Evolutionary conservation across 2,888 invertebrate species (phyloP).

Genomic region (Ormyrus labotus): DNA sequence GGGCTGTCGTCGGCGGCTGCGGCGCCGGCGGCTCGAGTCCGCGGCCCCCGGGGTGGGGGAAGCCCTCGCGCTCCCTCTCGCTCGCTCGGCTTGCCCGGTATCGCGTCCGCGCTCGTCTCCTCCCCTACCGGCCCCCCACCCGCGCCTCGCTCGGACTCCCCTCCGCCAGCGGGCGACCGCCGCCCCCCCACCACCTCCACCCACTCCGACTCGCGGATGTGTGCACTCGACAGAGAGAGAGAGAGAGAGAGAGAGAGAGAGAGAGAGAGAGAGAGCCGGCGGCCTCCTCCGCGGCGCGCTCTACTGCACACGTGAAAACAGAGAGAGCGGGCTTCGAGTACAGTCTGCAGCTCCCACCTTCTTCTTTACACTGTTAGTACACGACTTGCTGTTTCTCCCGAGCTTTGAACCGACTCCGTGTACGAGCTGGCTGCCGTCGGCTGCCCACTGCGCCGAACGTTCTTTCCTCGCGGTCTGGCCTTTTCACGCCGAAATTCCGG

Average conservation of each 20-base stretch:
- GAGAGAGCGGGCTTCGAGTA: slow-evolving; percentile 7
- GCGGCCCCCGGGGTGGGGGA: slow-evolving; percentile 3
- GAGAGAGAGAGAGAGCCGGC: slow-evolving; percentile 35
- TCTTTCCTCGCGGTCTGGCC: too few relatives aligned
- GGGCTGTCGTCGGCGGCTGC: slow-evolving; percentile 55
- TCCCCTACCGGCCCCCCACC: slow-evolving; percentile 48
- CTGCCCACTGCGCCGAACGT: not conserved
- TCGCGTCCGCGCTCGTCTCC: slow-evolving; percentile 61
- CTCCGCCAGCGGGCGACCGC: not conserved
- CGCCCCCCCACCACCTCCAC: not conserved
- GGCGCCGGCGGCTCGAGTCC: slow-evolving; percentile 17
- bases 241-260: slow-evolving; percentile 1
- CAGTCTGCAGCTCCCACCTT: not conserved
- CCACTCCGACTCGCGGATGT: not conserved
- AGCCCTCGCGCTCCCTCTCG: slow-evolving; percentile 12
- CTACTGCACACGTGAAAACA: slow-evolving; percentile 40
- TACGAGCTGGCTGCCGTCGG: slow-evolving; percentile 34
- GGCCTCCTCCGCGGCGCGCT: slow-evolving; percentile 46
- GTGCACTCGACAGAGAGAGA: not conserved
- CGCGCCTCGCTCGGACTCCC: not conserved
- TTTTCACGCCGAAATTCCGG: too few relatives aligned
- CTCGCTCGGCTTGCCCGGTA: slow-evolving; percentile 66
- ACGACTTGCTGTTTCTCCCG: not conserved
- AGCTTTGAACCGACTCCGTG: not conserved
- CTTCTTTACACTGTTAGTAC: not conserved